These are phyloP conservation scores for Brachionus rotundiformis DNA, from an alignment of 1,140 invertebrate species.

Conservation along the genomic window DNA sequence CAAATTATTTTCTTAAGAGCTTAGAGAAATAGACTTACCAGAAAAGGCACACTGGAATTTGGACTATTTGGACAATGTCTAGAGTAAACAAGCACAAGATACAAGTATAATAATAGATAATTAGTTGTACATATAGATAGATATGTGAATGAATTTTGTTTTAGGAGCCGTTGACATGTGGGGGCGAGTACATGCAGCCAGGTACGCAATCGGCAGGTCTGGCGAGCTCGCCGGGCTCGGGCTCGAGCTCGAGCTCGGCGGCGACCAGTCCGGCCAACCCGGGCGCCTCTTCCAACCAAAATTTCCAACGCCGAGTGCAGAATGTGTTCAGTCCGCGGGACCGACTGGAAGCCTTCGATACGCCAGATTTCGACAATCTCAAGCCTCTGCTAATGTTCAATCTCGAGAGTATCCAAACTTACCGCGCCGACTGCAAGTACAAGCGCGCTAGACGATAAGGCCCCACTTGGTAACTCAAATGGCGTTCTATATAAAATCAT, in stretches of 20 bases:
- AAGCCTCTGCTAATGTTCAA: slow-evolving; percentile 48
- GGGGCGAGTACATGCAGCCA: not conserved
- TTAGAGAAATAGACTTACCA: not conserved
- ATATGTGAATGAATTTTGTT: not conserved
- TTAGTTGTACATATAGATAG: not conserved
- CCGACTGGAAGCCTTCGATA: slow-evolving; percentile 28
- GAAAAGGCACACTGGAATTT: slow-evolving; percentile 24
- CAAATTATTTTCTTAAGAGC: not conserved
- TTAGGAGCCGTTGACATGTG: not conserved
- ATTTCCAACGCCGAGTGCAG: not conserved
- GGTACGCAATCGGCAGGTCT: not conserved
- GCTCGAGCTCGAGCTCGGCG: not conserved
- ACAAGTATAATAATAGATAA: slow-evolving; percentile 1
- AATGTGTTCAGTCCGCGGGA: slow-evolving; percentile 34
- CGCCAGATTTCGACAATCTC: slow-evolving; percentile 13
- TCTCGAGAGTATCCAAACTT: slow-evolving; percentile 22
- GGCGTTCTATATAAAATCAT: slow-evolving; percentile 27
- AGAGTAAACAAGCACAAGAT: slow-evolving; percentile 34
- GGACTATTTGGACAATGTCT: not conserved
- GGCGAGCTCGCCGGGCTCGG: not conserved
- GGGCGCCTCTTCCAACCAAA: not conserved
- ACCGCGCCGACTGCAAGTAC: slow-evolving; percentile 48
- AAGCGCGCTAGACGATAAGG: slow-evolving; percentile 32
- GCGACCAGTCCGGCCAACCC: not conserved
- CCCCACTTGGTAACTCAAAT: not conserved